phyloP scores from a whole-genome alignment of 2,888 invertebrate genomes.

The Portevinia maculata region DNA sequence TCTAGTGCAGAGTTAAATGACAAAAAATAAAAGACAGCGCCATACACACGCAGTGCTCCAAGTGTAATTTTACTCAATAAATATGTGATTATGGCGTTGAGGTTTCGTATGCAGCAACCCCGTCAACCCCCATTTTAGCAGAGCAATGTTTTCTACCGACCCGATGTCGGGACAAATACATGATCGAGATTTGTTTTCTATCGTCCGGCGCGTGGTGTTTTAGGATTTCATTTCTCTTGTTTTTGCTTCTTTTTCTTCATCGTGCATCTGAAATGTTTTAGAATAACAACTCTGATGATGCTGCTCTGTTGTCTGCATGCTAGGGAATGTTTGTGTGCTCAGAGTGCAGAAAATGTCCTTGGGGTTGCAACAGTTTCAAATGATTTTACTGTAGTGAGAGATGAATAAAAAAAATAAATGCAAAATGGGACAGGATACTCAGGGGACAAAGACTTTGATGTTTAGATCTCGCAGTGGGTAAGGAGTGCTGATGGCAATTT shows the following conservation, averaged over 20 bases:
- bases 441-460: slow-evolving; percentile 45
- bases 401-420: slow-evolving; percentile 14
- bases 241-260: slow-evolving; percentile 30
- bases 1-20: background rate
- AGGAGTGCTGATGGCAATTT: slow-evolving; percentile 58
- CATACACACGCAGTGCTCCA: slow-evolving; percentile 9
- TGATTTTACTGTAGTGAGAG: slow-evolving; percentile 38
- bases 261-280: slow-evolving; percentile 60
- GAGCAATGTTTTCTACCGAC: slow-evolving; percentile 18
- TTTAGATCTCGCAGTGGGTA: slow-evolving; percentile 26
- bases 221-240: slow-evolving; percentile 8
- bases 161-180: slow-evolving; percentile 28
- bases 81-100: slow-evolving; percentile 58
- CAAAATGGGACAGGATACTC: slow-evolving; percentile 39
- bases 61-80: slow-evolving; percentile 66
- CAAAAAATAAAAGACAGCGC: slow-evolving; percentile 11
- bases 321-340: slow-evolving; percentile 38
- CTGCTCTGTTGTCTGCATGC: slow-evolving; percentile 30
- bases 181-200: slow-evolving; percentile 56
- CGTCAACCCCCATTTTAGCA: background rate
- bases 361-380: slow-evolving; percentile 58
- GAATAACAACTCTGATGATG: slow-evolving; percentile 58
- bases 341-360: slow-evolving; percentile 65
- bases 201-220: slow-evolving; percentile 45
- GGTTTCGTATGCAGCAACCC: slow-evolving; percentile 6